Evolutionary conservation across 1,140 invertebrate genomes (phyloP), one percentile per base, ranked within the genome.

Genomic region (Nebria ingens): DNA sequence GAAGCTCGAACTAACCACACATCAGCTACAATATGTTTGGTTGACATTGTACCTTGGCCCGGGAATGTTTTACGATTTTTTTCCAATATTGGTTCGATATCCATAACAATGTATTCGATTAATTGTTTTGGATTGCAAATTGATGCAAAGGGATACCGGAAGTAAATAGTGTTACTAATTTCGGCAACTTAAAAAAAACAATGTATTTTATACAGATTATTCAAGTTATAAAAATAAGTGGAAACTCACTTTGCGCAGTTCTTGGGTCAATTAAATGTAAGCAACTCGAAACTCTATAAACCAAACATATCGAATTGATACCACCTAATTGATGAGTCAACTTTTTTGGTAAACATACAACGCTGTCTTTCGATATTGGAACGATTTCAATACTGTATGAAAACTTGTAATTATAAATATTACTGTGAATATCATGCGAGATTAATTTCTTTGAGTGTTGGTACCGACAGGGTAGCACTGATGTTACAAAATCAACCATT

Each of bases 361-460:
- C 75, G 68, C 95, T 95, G 70, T 99, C 91, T 70, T 97, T 98
- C 21, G 95, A 98, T 17, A 99, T 71, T 0, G 97, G 97, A 0
- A 96, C 91, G 66, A 99, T 91, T 72, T 99, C 96, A 54, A 99
- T 85, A 60, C 89, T 90, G 72, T 81, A 91, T 29, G 88, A 86
- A 66, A 88, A 90, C 73, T 99, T 99, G 71, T 98, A 99, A 71
- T 98, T 98, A 71, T 91, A 98, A 25, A 86, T 84, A 68, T 99
- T 99, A 67, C 88, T 98, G 69, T 95, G 91, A 23, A 92, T 89
- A 73, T 99, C 97, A 67, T 99, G 96, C 1, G 96, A 98, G 61
- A 99, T 89, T 11, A 99, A 76, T 66, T 97, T 93, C 71, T 98
- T 95, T 0, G 94, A 95, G 63, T 89, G 86, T 56, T 88, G 82